Evolutionary conservation across 2,797 vertebrate species (phyloP).

Genomic region (Tympanoctomys barrerae): DNA sequence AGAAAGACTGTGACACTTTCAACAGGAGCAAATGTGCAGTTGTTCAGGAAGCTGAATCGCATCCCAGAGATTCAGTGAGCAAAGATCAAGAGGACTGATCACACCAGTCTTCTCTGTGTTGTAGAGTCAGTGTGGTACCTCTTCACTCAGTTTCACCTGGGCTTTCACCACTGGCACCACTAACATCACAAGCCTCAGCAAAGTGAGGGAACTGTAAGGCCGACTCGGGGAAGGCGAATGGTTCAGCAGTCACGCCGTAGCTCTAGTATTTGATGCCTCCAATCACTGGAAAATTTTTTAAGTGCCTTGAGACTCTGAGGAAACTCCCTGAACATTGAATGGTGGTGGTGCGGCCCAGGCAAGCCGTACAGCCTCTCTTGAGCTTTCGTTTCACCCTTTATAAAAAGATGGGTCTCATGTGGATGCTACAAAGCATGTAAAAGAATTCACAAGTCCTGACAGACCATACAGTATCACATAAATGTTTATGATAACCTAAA

Average conservation of each 20-base stretch:
- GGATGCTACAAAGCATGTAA: neutral
- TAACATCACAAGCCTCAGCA: neutral
- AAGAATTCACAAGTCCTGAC: neutral
- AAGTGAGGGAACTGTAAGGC: conserved; percentile 20
- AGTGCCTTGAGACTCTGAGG: conserved; percentile 1
- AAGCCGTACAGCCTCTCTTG: neutral
- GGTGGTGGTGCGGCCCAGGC: neutral
- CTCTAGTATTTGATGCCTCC: conserved; percentile 33
- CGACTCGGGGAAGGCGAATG: conserved; percentile 12
- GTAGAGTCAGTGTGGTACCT: neutral
- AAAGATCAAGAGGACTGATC: neutral
- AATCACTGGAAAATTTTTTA: conserved; percentile 6
- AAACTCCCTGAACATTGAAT: neutral
- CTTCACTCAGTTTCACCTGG: neutral
- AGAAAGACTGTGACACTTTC: neutral
- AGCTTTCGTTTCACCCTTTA: neutral
- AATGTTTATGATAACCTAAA: neutral
- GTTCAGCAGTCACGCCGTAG: neutral
- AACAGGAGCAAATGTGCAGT: neutral
- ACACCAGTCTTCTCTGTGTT: neutral
- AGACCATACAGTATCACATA: neutral
- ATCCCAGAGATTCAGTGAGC: neutral
- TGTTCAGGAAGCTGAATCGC: neutral
- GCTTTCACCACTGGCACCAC: neutral
- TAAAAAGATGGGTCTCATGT: neutral